phyloP scores from a whole-genome alignment of 2,888 invertebrate species.

The Formica aserva region DNA sequence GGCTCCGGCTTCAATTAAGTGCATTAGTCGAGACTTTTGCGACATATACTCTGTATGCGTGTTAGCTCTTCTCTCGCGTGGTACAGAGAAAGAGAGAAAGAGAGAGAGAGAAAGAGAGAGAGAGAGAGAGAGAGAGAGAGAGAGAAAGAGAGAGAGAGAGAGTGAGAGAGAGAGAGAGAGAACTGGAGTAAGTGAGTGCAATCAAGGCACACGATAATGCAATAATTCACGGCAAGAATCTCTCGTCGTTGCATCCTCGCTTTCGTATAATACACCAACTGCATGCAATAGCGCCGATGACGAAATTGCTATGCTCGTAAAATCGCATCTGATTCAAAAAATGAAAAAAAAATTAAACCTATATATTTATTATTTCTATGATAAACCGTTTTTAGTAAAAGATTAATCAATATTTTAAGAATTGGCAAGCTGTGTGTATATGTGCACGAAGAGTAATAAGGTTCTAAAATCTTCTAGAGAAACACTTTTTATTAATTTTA shows the following conservation, averaged over 20 bases:
- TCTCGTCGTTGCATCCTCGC: conserved; percentile 37
- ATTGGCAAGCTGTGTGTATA: too few species aligned
- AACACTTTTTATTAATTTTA: background rate
- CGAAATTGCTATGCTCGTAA: conserved; percentile 24
- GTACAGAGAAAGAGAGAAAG: conserved; percentile 15
- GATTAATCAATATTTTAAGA: background rate
- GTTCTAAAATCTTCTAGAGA: background rate
- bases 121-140: background rate
- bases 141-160: conserved; percentile 25
- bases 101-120: conserved; percentile 2
- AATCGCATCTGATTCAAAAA: conserved; percentile 55
- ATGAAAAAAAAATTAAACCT: background rate
- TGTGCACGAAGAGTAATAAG: background rate
- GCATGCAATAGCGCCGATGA: conserved; percentile 30
- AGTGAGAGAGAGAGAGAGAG: background rate
- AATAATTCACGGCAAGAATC: conserved; percentile 69
- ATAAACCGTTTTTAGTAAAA: background rate
- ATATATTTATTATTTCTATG: background rate
- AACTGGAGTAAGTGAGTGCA: conserved; percentile 56
- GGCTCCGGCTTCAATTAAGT: conserved; percentile 77
- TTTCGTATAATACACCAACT: conserved; percentile 35
- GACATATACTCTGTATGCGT: conserved; percentile 44
- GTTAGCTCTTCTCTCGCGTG: conserved; percentile 37
- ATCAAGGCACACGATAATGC: conserved; percentile 70
- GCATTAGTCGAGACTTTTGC: conserved; percentile 78